A percentile compares a stretch with the other conserved stretches of the same genome.
These are phyloP conservation scores for Trogon surrucura DNA, from an alignment of 2,113 vertebrate species.

Conservation along the genomic window DNA sequence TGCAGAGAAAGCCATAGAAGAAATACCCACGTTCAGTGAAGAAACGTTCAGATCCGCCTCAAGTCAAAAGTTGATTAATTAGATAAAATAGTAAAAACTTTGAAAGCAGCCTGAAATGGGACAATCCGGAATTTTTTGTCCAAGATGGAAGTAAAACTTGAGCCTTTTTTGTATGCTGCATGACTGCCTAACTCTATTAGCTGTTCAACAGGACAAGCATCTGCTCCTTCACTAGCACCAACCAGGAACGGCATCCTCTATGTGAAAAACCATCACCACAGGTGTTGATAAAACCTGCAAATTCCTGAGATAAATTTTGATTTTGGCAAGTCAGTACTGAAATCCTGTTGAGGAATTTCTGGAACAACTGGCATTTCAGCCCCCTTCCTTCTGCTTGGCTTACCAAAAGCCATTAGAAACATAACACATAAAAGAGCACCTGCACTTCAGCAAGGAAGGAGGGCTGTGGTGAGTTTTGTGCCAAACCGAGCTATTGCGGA, in stretches of 20 bases:
- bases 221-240: background rate
- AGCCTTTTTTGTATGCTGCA: background rate
- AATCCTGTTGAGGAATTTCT: background rate
- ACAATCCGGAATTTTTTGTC: background rate
- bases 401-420: background rate
- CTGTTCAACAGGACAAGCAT: background rate
- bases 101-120: background rate
- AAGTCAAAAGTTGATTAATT: background rate
- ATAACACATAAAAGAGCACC: background rate
- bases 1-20: background rate
- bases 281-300: background rate
- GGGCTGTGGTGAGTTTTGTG: fast-evolving
- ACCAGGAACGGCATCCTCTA: background rate
- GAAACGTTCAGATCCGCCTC: background rate
- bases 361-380: background rate
- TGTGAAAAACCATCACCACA: background rate
- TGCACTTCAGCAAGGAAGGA: background rate
- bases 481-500: background rate
- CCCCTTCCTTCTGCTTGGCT: background rate
- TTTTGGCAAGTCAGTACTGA: background rate
- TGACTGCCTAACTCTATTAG: background rate
- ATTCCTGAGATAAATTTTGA: background rate
- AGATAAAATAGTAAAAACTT: background rate
- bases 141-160: background rate
- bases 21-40: background rate